phyloP scores from a whole-genome alignment of 2,888 invertebrate genomes.

The Hirtodrosophila histrioides region DNA sequence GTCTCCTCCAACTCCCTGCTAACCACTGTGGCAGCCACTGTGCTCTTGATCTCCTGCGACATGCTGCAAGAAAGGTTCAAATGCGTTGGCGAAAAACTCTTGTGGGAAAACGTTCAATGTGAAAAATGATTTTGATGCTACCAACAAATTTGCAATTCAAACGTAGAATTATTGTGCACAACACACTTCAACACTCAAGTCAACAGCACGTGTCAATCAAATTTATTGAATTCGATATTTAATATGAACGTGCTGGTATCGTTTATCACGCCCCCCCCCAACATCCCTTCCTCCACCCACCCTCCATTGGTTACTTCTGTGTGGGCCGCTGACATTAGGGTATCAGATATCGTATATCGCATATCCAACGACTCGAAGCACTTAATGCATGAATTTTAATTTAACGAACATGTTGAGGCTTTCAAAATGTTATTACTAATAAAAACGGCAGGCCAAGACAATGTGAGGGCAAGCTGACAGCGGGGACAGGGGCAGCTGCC shows the following conservation, averaged over 20 bases:
- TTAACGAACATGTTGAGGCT: conserved; percentile 70
- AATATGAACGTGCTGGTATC: conserved; percentile 51
- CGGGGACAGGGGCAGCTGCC: background rate
- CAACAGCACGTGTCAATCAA: conserved; percentile 66
- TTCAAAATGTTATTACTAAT: conserved; percentile 79
- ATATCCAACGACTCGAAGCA: conserved; percentile 42
- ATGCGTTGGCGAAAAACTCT: background rate
- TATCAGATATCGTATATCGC: conserved; percentile 47
- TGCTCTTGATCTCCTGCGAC: conserved; percentile 58
- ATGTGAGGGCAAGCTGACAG: background rate
- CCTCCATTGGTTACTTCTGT: conserved; percentile 2
- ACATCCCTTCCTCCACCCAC: background rate
- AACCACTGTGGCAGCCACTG: conserved; percentile 26
- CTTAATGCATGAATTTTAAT: conserved; percentile 66
- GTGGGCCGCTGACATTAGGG: conserved; percentile 25
- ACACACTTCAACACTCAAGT: conserved; percentile 1
- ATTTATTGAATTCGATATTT: conserved; percentile 79
- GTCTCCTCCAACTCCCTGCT: conserved; percentile 45
- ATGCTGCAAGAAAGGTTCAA: conserved; percentile 46
- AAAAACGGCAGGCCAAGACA: conserved; percentile 50
- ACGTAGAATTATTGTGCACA: too few relatives aligned
- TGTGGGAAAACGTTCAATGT: conserved; percentile 6
- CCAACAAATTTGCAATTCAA: conserved; percentile 32
- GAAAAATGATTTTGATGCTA: conserved; percentile 57
- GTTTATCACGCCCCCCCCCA: conserved; percentile 33